These are phyloP conservation scores for Lonchura striata DNA, from an alignment of 2,113 vertebrate genomes.

Conservation along the genomic window DNA sequence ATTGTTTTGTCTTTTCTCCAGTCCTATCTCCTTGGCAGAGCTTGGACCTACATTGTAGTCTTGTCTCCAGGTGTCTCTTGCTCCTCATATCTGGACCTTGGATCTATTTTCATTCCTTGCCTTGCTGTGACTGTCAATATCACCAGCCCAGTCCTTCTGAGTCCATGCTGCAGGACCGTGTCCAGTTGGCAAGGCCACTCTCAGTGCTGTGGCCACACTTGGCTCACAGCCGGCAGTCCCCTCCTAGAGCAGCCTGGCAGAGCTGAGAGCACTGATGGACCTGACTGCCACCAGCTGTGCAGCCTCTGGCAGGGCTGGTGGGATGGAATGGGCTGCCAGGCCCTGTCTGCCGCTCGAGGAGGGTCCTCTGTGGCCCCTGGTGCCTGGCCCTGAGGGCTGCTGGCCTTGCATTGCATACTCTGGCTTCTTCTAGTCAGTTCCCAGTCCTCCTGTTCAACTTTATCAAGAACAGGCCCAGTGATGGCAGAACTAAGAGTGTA, in stretches of 20 bases:
- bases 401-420: not conserved
- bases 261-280: not conserved
- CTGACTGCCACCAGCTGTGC: not conserved
- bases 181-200: not conserved
- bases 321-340: not conserved
- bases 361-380: not conserved
- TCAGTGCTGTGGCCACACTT: not conserved
- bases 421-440: not conserved
- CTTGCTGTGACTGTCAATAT: not conserved
- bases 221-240: not conserved
- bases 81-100: not conserved
- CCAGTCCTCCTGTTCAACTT: not conserved
- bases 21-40: not conserved
- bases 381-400: not conserved
- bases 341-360: not conserved
- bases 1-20: not conserved
- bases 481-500: not conserved
- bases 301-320: rapidly evolving
- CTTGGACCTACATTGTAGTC: not conserved
- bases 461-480: not conserved
- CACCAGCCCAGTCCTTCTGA: not conserved
- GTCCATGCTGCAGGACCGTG: not conserved
- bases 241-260: not conserved
- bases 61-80: not conserved
- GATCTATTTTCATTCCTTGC: not conserved